Percentiles rank a stretch among this genome's conserved stretches.
phyloP scores from a whole-genome alignment of 2,797 vertebrate genomes.

The Enoplosus armatus region DNA sequence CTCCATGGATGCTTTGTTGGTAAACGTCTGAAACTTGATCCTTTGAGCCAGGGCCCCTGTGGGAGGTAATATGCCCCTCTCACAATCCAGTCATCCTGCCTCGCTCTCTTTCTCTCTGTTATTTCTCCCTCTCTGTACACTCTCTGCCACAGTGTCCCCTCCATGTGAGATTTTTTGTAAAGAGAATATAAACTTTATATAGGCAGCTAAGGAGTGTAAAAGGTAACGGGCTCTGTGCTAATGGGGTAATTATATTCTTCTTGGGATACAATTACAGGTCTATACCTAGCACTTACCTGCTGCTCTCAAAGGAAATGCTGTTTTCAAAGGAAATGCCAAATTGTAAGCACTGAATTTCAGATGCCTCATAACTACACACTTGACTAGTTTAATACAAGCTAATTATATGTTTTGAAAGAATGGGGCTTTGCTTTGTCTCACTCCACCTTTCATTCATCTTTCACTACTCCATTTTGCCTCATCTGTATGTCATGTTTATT shows the following conservation, averaged over 20 bases:
- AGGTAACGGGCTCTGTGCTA: conserved; percentile 68
- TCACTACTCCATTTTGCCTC: neutral
- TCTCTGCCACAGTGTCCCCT: conserved; percentile 10
- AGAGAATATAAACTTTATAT: conserved; percentile 65
- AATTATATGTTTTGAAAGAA: conserved; percentile 62
- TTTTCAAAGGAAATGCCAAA: conserved; percentile 76
- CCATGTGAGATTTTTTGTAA: conserved; percentile 43
- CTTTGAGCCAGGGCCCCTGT: conserved; percentile 63
- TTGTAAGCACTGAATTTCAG: conserved; percentile 55
- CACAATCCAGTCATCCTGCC: conserved; percentile 56
- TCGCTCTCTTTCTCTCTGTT: conserved; percentile 13
- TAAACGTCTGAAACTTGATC: conserved; percentile 81
- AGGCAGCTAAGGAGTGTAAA: conserved; percentile 56
- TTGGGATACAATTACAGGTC: conserved; percentile 75
- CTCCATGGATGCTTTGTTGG: conserved; percentile 79
- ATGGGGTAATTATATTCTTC: conserved; percentile 78
- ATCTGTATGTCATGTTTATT: conserved; percentile 25
- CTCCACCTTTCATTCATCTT: conserved; percentile 40
- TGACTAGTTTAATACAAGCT: conserved; percentile 62
- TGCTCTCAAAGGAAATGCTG: conserved; percentile 70
- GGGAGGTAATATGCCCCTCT: conserved; percentile 62
- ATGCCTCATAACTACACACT: conserved; percentile 50
- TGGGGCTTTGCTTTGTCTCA: conserved; percentile 15
- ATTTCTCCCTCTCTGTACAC: neutral
- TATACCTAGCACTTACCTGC: conserved; percentile 73